These are phyloP conservation scores for Athrips mouffetella DNA, from an alignment of 2,888 invertebrate species.

Conservation along the genomic window DNA sequence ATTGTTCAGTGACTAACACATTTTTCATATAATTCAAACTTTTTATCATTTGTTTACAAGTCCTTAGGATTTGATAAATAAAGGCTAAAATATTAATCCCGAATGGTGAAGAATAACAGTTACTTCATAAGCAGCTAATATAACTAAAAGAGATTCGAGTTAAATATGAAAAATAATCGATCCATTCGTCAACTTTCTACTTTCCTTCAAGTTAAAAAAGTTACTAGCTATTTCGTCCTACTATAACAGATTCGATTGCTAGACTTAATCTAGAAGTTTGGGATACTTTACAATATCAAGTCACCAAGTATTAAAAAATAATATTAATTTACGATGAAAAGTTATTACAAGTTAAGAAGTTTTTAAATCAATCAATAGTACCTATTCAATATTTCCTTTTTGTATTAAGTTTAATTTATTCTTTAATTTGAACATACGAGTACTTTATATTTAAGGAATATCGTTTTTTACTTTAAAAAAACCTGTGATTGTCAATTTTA, in stretches of 20 bases:
- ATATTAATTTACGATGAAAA: neutral
- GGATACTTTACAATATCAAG: constrained; percentile 6
- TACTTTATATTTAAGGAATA: too few relatives aligned
- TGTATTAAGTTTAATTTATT: too few relatives aligned
- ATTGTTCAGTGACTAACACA: constrained; percentile 34
- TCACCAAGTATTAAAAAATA: neutral
- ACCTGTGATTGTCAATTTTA: too few relatives aligned
- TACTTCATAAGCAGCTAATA: neutral
- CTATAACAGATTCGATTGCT: constrained; percentile 21
- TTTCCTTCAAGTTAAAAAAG: constrained; percentile 17
- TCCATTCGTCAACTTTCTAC: constrained; percentile 15
- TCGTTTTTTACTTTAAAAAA: too few relatives aligned
- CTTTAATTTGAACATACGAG: too few relatives aligned
- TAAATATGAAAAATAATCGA: neutral
- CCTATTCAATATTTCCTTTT: too few relatives aligned
- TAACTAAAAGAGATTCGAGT: neutral
- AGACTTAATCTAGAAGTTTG: constrained; percentile 22
- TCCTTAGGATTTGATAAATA: constrained; percentile 12
- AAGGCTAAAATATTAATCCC: constrained; percentile 5
- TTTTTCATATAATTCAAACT: constrained; percentile 37
- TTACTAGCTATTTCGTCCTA: constrained; percentile 23
- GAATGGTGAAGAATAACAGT: constrained; percentile 5
- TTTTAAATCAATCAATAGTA: too few relatives aligned
- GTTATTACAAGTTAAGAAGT: too few relatives aligned
- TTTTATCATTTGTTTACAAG: constrained; percentile 16